These are phyloP conservation scores for Eublepharis macularius DNA, from an alignment of 2,113 vertebrate genomes.

Conservation along the genomic window DNA sequence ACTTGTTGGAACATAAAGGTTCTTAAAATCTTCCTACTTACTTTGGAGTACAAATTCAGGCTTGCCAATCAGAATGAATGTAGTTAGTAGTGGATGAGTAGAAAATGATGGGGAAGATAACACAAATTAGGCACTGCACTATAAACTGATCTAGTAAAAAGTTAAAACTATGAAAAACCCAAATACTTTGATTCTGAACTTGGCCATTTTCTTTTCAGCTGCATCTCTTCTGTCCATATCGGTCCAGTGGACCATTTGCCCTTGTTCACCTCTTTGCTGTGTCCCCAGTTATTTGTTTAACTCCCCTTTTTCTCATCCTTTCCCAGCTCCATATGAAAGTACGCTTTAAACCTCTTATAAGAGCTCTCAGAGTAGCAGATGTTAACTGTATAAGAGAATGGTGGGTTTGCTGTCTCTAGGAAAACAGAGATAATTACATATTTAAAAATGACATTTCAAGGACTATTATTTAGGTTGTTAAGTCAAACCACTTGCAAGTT, in stretches of 20 bases:
- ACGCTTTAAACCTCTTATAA: neutral
- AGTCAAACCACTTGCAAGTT: neutral
- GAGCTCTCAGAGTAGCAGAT: neutral
- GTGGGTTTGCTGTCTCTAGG: neutral
- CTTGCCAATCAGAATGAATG: neutral
- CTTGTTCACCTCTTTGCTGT: no score
- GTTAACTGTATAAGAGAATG: neutral
- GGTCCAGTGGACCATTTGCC: no score
- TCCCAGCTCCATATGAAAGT: neutral
- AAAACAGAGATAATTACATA: neutral
- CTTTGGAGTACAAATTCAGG: neutral
- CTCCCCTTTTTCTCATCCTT: neutral
- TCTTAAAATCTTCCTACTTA: neutral
- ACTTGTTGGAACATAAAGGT: neutral
- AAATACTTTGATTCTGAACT: no score
- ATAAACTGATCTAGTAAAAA: neutral
- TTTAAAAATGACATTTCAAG: conserved; percentile 2
- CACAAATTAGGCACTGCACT: neutral
- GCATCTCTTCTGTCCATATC: neutral
- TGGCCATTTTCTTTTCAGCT: neutral
- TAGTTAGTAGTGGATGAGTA: neutral
- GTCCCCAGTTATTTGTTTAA: no score
- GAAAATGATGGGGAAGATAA: neutral
- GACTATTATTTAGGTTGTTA: neutral
- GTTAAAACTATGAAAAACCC: neutral